Percentiles rank a stretch among this genome's conserved stretches.
Conservation (phyloP, 2,888 invertebrate genomes). For the Megalurothrips usitatus region DNA sequence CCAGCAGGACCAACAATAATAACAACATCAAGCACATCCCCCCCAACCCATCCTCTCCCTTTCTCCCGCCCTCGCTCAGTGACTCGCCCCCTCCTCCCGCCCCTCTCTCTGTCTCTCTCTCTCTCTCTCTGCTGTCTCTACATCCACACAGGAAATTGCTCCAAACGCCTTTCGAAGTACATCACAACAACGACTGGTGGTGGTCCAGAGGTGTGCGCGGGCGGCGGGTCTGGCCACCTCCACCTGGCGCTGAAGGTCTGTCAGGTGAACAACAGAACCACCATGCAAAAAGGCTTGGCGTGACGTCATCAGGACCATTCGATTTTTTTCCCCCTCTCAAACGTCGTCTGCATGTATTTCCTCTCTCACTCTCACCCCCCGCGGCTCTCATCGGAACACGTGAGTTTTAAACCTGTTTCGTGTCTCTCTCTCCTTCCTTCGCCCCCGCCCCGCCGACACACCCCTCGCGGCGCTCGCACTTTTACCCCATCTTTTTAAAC, state of each 20-base stretch:
- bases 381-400: conserved; percentile 9
- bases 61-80: neutral
- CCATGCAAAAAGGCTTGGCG: too few relatives aligned
- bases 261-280: too few relatives aligned
- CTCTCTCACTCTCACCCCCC: neutral
- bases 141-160: too few relatives aligned
- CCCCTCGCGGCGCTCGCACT: neutral
- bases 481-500: conserved; percentile 19
- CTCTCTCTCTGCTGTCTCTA: too few relatives aligned
- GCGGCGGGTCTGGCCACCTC: too few relatives aligned
- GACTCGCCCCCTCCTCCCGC: neutral
- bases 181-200: too few relatives aligned
- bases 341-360: neutral
- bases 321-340: neutral
- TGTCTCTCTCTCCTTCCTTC: neutral
- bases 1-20: neutral
- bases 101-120: neutral
- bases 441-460: neutral
- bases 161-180: too few relatives aligned
- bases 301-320: too few relatives aligned
- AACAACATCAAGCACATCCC: conserved; percentile 15
- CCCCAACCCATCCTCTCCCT: neutral
- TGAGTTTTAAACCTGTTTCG: conserved; percentile 1
- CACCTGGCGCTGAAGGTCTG: too few relatives aligned
- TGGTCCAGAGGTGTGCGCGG: too few relatives aligned